Percentiles rank a stretch among this genome's conserved stretches.
Evolutionary conservation across 2,113 vertebrate genomes (phyloP).

Genomic region (Paramisgurnus dabryanus): DNA sequence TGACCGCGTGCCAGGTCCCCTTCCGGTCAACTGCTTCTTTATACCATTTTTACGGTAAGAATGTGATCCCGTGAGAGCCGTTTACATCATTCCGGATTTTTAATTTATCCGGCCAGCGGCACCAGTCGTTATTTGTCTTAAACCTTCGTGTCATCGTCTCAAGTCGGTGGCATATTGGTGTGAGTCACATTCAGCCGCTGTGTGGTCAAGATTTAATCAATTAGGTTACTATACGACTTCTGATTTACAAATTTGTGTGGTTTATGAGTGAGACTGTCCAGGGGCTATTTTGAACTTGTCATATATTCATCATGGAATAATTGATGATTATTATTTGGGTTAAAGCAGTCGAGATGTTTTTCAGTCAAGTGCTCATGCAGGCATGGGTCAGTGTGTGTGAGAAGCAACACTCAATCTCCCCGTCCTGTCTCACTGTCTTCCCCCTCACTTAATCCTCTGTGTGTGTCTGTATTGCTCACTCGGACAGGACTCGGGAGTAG

Average conservation of each 20-base stretch:
- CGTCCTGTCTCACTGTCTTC: slow-evolving; percentile 43
- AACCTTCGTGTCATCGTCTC: slow-evolving; percentile 56
- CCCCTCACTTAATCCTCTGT: neutral
- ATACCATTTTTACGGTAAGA: slow-evolving; percentile 72
- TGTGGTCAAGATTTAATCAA: slow-evolving; percentile 69
- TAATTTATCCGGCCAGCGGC: slow-evolving; percentile 37
- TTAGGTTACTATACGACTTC: slow-evolving; percentile 71
- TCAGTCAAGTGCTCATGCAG: slow-evolving; percentile 47
- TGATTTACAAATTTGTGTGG: slow-evolving; percentile 70
- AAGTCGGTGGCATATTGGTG: slow-evolving; percentile 56
- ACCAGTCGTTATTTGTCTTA: slow-evolving; percentile 50
- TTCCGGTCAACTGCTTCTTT: slow-evolving; percentile 69
- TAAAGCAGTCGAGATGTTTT: slow-evolving; percentile 46
- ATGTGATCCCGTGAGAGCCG: slow-evolving; percentile 63
- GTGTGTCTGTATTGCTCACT: slow-evolving; percentile 31
- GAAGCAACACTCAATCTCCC: slow-evolving; percentile 17
- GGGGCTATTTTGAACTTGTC: slow-evolving; percentile 71
- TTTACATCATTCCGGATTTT: slow-evolving; percentile 68
- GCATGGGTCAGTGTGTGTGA: slow-evolving; percentile 27
- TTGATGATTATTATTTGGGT: slow-evolving; percentile 59
- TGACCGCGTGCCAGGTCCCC: slow-evolving; percentile 64
- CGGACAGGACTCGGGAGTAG: neutral
- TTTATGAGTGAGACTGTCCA: slow-evolving; percentile 73
- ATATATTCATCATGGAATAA: slow-evolving; percentile 70
- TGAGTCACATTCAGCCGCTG: slow-evolving; percentile 68